Evolutionary conservation across 2,888 invertebrate species (phyloP).

Genomic region (Mystacides longicornis): DNA sequence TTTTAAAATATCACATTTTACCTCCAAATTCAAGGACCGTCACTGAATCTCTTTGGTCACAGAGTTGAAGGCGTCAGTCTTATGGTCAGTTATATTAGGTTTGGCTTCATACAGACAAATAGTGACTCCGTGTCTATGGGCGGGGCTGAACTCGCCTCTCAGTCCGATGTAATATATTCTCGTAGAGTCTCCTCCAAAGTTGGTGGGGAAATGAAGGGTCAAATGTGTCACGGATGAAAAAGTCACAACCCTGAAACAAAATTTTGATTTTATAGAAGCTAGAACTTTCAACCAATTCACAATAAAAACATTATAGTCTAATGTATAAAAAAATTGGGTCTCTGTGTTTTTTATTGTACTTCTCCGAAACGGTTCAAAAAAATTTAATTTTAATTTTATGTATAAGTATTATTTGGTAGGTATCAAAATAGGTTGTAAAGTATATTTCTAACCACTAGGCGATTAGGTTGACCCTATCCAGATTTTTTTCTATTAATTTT

Average conservation of each 20-base stretch:
- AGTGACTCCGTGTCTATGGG: constrained; percentile 80
- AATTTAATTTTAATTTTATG: no score
- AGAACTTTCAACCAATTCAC: no score
- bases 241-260: constrained; percentile 72
- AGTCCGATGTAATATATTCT: constrained; percentile 91
- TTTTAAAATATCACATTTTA: background rate
- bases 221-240: constrained; percentile 88
- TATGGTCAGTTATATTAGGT: constrained; percentile 82
- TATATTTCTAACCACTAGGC: no score
- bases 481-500: no score
- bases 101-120: constrained; percentile 85
- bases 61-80: constrained; percentile 57
- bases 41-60: constrained; percentile 53
- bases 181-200: constrained; percentile 80
- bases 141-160: constrained; percentile 84
- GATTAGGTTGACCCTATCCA: no score
- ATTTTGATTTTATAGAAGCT: no score
- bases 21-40: constrained; percentile 19
- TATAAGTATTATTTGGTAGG: no score
- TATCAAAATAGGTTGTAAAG: no score
- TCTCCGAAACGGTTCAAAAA: no score
- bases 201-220: constrained; percentile 82
- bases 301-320: no score
- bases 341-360: no score
- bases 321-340: no score